Base-by-base conservation (phyloP, 2,797 vertebrate species). In the Anguilla pacifica region DNA sequence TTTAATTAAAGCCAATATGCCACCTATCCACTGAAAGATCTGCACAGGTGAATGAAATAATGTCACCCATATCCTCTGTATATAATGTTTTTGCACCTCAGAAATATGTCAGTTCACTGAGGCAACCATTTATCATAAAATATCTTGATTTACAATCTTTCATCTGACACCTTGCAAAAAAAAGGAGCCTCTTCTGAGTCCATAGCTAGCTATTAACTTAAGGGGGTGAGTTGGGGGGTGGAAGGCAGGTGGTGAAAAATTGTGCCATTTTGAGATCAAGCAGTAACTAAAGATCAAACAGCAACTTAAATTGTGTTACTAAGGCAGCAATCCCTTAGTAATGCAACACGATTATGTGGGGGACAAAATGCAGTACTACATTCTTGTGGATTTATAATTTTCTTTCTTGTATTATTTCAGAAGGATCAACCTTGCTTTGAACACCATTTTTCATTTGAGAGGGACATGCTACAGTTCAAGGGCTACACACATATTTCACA, bases 1-100 rank as follows among this genome's bases (percentile, higher is more conserved):
- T 92, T 92, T 53, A 92, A 92, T 92, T 91, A 91, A 87, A 89
- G 91, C 85, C 88, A 86, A 90, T 89, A 91, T 89, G 83, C 59
- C 88, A 84, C 85, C 87, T 86, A 67, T 82, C 86, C 87, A 77
- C 35, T 81, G 43, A 67, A 84, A 61, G 28, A 81, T 83, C 51
- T 82, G 85, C 83, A 79, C 81, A 88, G 87, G 87, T 88, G 82
- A 39, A 81, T 70, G 79, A 61, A 46, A 88, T 64, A 46, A 86
- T 85, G 59, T 81, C 55, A 70, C 61, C 53, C 49, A 49, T 74
- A 64, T 72, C 86, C 85, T 49, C 72, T 83, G 86, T 59, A 89
- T 92, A 59, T 51, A 0, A 15, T 51, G 31, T 49, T 84, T 83
- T 53, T 72, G 72, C 77, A 7, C 64, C 61, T 77, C 74, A 49